Evolutionary conservation across 2,113 vertebrate genomes (phyloP), one percentile per base, ranked within the genome.

Genomic region (Alligator mississippiensis): DNA sequence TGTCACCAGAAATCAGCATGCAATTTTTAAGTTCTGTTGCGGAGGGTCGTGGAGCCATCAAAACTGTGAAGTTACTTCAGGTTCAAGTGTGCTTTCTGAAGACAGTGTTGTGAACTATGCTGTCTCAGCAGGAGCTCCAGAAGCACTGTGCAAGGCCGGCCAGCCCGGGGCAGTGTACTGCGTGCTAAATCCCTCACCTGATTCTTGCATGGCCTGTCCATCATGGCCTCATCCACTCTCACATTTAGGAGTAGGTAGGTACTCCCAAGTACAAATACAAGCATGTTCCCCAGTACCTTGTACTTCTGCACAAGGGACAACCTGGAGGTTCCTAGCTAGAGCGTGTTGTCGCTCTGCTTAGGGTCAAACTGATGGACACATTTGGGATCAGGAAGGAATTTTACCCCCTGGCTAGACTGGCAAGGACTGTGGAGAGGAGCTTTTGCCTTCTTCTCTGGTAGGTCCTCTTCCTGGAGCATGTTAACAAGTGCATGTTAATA

Each of bases 1-100:
- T 58, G 0, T 22, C 63, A 77, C 59, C 18, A 63, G n/a, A 27
- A 15, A 5, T 30, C 30, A 70, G 30, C 66, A 12, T 21, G 10
- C 8, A 70, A 5, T 34, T 70, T 34, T 21, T 1, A 78, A 84
- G 77, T 74, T 27, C 11, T 12, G 60, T 2, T 58, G 54, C 79
- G 87, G 34, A 34, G 68, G 34, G 13, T 19, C 34, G 74, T 19
- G 4, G 5, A 6, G 3, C 28, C 76, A 24, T 4, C 16, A 70
- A 84, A 6, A 25, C 10, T 58, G 14, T 89, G 30, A 61, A 79
- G 82, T 55, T 15, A 30, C 6, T 27, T 18, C 16, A 62, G 4
- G 0, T 0, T 61, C 68, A 2, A 38, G 90, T 80, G 75, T 55
- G 6, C 1, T 88, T 77, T 86, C 27, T 2, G 21, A 0, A 83